Base-by-base conservation (phyloP, 2,888 invertebrate genomes). In the Neuroscelio doddi region DNA sequence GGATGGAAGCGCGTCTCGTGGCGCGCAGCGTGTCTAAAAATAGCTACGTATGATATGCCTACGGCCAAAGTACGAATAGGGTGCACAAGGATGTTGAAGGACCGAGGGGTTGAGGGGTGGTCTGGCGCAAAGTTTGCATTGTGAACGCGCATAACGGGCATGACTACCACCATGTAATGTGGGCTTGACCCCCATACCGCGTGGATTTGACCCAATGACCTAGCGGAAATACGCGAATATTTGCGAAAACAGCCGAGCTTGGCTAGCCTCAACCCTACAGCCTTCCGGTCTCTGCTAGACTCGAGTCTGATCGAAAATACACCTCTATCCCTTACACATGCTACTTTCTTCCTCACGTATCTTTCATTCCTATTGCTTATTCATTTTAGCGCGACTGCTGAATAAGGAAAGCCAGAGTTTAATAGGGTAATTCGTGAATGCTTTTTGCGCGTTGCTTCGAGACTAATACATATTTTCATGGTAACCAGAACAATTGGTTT, bases 121-220 rank as follows among this genome's bases (percentile, higher is more conserved):
- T 12, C 15, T 15, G 34, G 50, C 49, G 58, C 73, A 72, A 77
- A 80, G 78, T 80, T 81, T 80, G 77, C 77, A 75, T 78, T 77
- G 75, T 75, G 73, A 75, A 77, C 70, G 73, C 69, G 70, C 64
- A 72, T 63, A 65, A 44, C 56, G 59, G 42, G 62, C 58, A 66
- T 55, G 67, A 66, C 68, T 51, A 61, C 47, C 57, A 51, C 74
- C 58, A 68, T 68, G 61, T 58, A 70, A 70, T 52, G 51, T 63
- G 66, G 67, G 73, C 68, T 75, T 73, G 24, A 21, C 41, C 73
- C 78, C 77, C 76, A 77, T 72, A 79, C 71, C 73, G 75, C 68
- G 72, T 72, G 73, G 76, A 80, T 83, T 79, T 83, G 83, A 83
- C 83, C 83, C 79, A 83, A 81, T 83, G 82, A 83, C 83, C 83